Percentiles rank a stretch among this genome's conserved stretches.
These are phyloP conservation scores for Nyctereutes procyonoides DNA, from an alignment of 2,113 vertebrate genomes.

Conservation along the genomic window DNA sequence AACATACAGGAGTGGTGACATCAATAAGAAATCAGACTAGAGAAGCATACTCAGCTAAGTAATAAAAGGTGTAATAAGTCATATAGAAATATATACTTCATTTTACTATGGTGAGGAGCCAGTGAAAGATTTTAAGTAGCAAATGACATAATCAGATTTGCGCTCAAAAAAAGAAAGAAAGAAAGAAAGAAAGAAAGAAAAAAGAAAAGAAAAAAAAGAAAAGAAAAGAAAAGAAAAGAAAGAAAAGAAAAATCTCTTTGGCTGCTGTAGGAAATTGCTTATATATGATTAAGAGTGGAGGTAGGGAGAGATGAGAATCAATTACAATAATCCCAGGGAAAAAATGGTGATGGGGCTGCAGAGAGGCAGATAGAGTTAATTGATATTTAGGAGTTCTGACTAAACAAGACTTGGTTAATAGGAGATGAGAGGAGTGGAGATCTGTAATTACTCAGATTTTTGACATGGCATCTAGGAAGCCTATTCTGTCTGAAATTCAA, in stretches of 20 bases:
- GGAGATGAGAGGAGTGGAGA: neutral
- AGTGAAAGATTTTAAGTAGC: neutral
- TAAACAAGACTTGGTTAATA: neutral
- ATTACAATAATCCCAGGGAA: neutral
- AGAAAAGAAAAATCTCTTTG: neutral
- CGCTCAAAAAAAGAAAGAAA: neutral
- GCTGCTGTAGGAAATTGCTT: neutral
- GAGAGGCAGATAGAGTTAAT: neutral
- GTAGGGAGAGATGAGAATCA: neutral
- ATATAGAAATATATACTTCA: neutral
- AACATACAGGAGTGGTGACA: neutral
- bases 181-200: neutral
- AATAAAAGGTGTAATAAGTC: neutral
- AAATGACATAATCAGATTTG: neutral
- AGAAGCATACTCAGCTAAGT: neutral
- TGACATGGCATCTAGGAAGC: neutral
- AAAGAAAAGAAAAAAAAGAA: neutral
- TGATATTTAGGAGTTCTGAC: neutral
- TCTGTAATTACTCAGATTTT: slow-evolving; percentile 25
- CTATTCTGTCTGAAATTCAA: neutral
- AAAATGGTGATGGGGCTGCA: neutral
- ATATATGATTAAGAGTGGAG: neutral
- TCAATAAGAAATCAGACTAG: neutral
- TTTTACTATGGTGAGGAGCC: neutral
- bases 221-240: neutral